Evolutionary conservation across 2,113 vertebrate genomes (phyloP).

Genomic region (Solea solea): DNA sequence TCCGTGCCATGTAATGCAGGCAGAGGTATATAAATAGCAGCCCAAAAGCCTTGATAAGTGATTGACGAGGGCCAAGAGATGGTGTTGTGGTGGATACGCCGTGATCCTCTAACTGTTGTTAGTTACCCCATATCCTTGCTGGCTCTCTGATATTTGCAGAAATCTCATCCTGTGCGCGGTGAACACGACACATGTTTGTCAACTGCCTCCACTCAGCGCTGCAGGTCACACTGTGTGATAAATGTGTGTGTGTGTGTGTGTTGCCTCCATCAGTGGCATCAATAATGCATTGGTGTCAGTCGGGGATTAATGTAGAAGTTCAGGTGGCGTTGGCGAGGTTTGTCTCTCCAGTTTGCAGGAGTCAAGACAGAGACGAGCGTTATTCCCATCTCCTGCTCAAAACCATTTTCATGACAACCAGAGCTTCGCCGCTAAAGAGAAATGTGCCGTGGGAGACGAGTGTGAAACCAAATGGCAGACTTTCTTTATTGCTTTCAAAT

Average conservation of each 20-base stretch:
- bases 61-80: conserved; percentile 68
- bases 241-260: conserved; percentile 24
- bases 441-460: too few species aligned
- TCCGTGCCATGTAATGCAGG: conserved; percentile 50
- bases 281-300: conserved; percentile 53
- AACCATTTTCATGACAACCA: neutral
- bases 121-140: conserved; percentile 60
- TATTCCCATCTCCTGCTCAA: too few species aligned
- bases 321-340: conserved; percentile 6
- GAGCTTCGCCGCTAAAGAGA: too few species aligned
- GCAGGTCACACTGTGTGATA: conserved; percentile 26
- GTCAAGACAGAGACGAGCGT: conserved; percentile 9
- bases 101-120: conserved; percentile 72
- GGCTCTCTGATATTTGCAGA: conserved; percentile 68
- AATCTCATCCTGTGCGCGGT: conserved; percentile 28
- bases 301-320: conserved; percentile 62
- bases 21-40: conserved; percentile 78
- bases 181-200: conserved; percentile 44
- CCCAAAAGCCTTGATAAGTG: conserved; percentile 71
- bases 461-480: too few species aligned
- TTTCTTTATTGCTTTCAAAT: too few species aligned
- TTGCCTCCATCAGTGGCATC: conserved; percentile 31
- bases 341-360: neutral
- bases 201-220: conserved; percentile 6
- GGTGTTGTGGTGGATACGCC: conserved; percentile 64